These are phyloP conservation scores for Tigriopus californicus DNA, from an alignment of 2,888 invertebrate species.

Conservation along the genomic window DNA sequence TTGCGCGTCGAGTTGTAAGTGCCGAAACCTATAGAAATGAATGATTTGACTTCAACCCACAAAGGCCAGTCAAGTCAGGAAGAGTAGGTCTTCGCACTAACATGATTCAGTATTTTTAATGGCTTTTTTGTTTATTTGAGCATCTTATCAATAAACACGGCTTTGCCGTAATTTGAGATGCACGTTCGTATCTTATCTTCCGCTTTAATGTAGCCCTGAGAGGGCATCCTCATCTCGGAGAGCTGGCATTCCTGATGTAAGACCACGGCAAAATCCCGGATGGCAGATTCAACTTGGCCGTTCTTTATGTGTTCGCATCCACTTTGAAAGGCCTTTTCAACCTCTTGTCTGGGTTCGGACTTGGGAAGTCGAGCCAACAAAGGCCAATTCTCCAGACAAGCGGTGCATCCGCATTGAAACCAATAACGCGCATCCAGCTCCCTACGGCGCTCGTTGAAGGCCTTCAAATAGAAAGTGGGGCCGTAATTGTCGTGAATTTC, in stretches of 20 bases:
- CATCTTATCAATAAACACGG: too few relatives aligned
- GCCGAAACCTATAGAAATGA: too few relatives aligned
- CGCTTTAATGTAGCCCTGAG: background rate
- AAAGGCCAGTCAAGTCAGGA: too few relatives aligned
- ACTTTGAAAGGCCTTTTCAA: background rate
- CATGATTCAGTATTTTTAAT: too few relatives aligned
- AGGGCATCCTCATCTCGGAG: background rate
- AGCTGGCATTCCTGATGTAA: background rate
- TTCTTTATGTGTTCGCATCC: background rate
- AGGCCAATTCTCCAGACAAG: slow-evolving; percentile 59
- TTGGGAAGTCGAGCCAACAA: slow-evolving; percentile 38
- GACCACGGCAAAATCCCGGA: background rate
- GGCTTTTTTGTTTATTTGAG: too few relatives aligned
- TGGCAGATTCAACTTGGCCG: background rate
- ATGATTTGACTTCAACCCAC: too few relatives aligned
- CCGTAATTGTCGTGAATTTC: slow-evolving; percentile 65
- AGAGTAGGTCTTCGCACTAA: too few relatives aligned
- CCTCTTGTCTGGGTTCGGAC: background rate
- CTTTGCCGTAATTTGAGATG: background rate
- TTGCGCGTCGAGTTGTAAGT: too few relatives aligned
- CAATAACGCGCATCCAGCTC: slow-evolving; percentile 46
- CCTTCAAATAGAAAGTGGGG: slow-evolving; percentile 45
- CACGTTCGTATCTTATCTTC: slow-evolving; percentile 5
- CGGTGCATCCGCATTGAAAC: slow-evolving; percentile 51
- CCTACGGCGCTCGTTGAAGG: slow-evolving; percentile 38